Percentiles rank a stretch among this genome's conserved stretches.
phyloP scores from a whole-genome alignment of 2,797 vertebrate species.

The Enteromius radiatus region DNA sequence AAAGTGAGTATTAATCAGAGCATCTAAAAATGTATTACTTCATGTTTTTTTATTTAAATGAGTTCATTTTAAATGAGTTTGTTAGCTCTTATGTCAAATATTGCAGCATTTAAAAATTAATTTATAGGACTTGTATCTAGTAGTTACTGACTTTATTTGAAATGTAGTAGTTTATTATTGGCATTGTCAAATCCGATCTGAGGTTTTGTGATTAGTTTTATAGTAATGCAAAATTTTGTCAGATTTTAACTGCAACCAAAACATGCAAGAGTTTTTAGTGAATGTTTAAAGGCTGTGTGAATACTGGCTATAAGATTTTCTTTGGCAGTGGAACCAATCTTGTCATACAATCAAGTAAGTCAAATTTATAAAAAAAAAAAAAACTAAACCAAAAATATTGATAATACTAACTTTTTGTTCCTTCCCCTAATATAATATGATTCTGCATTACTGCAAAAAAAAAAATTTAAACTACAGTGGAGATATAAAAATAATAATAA shows the following conservation, averaged over 20 bases:
- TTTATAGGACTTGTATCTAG: neutral
- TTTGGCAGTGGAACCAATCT: conserved; percentile 49
- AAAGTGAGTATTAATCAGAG: conserved; percentile 61
- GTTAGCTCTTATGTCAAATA: neutral
- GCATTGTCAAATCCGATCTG: neutral
- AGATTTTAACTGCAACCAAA: neutral
- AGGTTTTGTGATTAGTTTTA: neutral
- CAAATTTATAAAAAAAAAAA: too few species aligned
- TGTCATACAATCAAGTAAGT: conserved; percentile 41
- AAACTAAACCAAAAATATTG: neutral
- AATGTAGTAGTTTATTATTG: neutral
- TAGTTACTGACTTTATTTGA: neutral
- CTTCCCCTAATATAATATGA: neutral
- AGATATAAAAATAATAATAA: too few species aligned
- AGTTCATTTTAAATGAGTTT: neutral
- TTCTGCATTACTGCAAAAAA: neutral
- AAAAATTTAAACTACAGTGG: neutral
- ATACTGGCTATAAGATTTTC: conserved; percentile 42
- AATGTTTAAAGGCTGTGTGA: conserved; percentile 49
- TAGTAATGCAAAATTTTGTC: neutral
- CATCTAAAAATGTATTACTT: neutral
- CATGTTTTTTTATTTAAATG: neutral
- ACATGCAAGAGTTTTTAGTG: conserved; percentile 32
- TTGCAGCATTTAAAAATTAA: neutral
- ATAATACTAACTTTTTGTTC: neutral